Conservation (phyloP, 1,140 invertebrate genomes). For the Homalodisca vitripennis region DNA sequence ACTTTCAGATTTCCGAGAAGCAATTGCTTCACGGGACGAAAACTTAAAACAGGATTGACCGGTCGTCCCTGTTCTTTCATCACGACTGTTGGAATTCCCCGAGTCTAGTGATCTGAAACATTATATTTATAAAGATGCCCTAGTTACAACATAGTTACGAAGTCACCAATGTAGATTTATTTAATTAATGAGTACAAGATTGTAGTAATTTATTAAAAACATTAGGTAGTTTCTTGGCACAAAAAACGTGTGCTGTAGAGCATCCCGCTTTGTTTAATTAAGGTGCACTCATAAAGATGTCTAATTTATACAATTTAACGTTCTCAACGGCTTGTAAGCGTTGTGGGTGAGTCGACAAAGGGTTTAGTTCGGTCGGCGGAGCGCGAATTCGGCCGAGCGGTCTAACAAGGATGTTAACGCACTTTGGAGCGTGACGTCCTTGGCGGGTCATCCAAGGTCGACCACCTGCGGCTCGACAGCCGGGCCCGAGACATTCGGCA, state of each 20-base stretch:
- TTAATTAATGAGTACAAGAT: too few species aligned
- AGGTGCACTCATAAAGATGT: background rate
- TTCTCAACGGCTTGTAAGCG: background rate
- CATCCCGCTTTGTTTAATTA: background rate
- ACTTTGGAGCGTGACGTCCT: constrained; percentile 14
- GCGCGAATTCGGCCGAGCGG: background rate
- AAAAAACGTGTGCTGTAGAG: background rate
- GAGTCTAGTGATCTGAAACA: too few species aligned
- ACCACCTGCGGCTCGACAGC: background rate
- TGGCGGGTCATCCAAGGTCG: constrained; percentile 16
- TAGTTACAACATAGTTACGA: too few species aligned
- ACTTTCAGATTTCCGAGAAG: background rate
- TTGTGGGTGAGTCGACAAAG: background rate
- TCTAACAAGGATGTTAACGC: constrained; percentile 7
- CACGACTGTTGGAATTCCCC: too few species aligned
- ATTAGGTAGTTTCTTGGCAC: background rate
- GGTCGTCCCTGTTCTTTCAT: too few species aligned
- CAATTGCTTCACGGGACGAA: too few species aligned
- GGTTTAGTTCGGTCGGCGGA: background rate
- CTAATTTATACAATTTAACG: background rate
- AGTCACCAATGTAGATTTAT: too few species aligned
- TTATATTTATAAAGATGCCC: too few species aligned
- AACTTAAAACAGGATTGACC: too few species aligned
- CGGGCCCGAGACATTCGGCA: too few species aligned
- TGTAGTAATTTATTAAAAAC: too few species aligned